Conservation (phyloP, 2,888 invertebrate genomes). For the Byasa hedistus region DNA sequence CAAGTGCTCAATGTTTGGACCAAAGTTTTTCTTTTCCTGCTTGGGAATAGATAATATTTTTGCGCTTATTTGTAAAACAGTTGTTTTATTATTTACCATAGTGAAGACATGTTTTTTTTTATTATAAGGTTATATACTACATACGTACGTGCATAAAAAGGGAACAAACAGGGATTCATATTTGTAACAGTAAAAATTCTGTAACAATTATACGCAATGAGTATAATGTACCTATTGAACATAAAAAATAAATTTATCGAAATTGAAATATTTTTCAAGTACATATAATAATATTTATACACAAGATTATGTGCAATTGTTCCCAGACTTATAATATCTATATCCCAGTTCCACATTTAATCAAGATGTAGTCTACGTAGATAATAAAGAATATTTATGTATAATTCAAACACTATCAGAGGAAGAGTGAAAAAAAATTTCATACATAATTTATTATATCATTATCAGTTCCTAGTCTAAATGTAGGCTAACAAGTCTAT, state of each 20-base stretch:
- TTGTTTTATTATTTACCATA: conserved; percentile 32
- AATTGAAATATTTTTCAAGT: background rate
- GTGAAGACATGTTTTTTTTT: conserved; percentile 21
- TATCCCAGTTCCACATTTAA: conserved; percentile 18
- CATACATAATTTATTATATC: conserved; percentile 60
- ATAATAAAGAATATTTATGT: conserved; percentile 22
- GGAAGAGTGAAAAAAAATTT: conserved; percentile 33
- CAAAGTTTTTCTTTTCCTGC: conserved; percentile 65
- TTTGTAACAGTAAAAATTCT: background rate
- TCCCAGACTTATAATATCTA: background rate
- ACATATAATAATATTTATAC: background rate
- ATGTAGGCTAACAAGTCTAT: conserved; percentile 35
- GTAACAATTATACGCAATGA: too few relatives aligned
- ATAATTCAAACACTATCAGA: conserved; percentile 20
- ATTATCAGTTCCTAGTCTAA: conserved; percentile 57
- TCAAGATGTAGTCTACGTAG: conserved; percentile 1
- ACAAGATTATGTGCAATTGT: background rate
- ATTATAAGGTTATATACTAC: conserved; percentile 4
- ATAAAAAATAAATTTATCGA: too few relatives aligned
- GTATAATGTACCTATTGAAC: too few relatives aligned
- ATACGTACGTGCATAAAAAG: conserved; percentile 1
- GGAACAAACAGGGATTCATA: background rate
- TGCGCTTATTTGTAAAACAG: conserved; percentile 24
- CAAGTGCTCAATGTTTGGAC: conserved; percentile 76
- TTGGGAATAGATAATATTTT: conserved; percentile 36